phyloP scores from a whole-genome alignment of 2,888 invertebrate species.

The Nezara viridula region DNA sequence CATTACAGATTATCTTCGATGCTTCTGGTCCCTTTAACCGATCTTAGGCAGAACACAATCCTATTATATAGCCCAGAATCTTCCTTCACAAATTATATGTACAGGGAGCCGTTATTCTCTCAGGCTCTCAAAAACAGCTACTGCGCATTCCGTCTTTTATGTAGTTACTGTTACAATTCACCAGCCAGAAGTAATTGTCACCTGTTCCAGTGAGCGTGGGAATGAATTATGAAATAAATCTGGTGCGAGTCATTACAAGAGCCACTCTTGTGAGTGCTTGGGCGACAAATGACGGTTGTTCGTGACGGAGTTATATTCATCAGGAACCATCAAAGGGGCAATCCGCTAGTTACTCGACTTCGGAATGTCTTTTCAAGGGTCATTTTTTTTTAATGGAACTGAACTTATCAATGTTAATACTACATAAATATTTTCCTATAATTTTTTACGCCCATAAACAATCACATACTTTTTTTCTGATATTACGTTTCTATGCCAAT shows the following conservation, averaged over 20 bases:
- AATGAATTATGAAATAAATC: constrained; percentile 2
- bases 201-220: not conserved
- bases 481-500: too few relatives aligned
- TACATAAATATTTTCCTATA: not conserved
- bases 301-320: constrained; percentile 36
- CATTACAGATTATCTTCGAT: too few relatives aligned
- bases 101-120: not conserved
- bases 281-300: constrained; percentile 29
- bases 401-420: not conserved
- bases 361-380: not conserved
- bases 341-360: not conserved
- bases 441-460: too few relatives aligned
- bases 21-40: too few relatives aligned
- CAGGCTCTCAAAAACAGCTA: not conserved
- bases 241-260: not conserved
- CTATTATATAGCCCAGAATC: too few relatives aligned
- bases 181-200: not conserved
- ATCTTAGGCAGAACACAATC: too few relatives aligned
- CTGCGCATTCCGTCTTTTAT: not conserved
- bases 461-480: too few relatives aligned
- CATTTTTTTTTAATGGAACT: not conserved
- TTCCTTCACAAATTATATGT: too few relatives aligned
- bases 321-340: not conserved
- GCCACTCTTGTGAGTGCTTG: not conserved
- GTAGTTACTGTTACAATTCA: not conserved